Base-by-base conservation (phyloP, 1,140 invertebrate genomes). In the Diabrotica undecimpunctata region DNA sequence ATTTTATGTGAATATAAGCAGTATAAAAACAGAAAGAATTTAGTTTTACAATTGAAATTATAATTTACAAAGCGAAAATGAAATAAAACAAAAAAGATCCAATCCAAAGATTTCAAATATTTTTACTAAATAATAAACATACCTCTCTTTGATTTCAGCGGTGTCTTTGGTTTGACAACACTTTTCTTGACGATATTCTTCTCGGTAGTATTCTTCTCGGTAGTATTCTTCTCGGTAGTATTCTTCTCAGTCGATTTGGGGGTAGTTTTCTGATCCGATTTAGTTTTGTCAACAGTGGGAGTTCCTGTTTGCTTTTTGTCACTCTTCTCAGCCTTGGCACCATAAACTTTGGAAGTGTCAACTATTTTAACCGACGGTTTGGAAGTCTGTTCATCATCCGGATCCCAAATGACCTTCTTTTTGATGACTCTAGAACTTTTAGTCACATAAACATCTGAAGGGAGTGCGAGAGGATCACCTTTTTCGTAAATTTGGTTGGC, bases 341-440 rank as follows among this genome's bases (percentile, higher is more conserved):
- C 37, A 13, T 52, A 54, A 14, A 60, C 64, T 46, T 63, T 56
- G 11, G 14, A 25, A 11, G 7, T 12, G 0, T 25, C 54, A 25
- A 11, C n/a, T 13, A 54, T 39, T 25, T 54, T 65, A 12, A 51
- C 38, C 39, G 51, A 39, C 5, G 46, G 13, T 59, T 54, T 65
- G 0, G 64, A 53, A 5, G 66, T 41, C 25, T 55, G 37, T 9
- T 83, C 82, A 70, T 84, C 86, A 76, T 87, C 86, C 4, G 87
- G 87, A 78, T 88, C 87, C 84, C 86, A 88, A 66, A 87, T 88
- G 11, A 87, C 83, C 78, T 87, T 88, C 57, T 83, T 84, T 72
- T 87, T 88, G 10, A 88, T 87, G 39, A 88, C 79, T 66, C 86
- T 80, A 25, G 82, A 82, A 37, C 81, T 79, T 70, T 81, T 83